Percentiles rank a stretch among this genome's conserved stretches.
phyloP scores from a whole-genome alignment of 2,888 invertebrate species.

The Kuschelorhynchus macadamiae region DNA sequence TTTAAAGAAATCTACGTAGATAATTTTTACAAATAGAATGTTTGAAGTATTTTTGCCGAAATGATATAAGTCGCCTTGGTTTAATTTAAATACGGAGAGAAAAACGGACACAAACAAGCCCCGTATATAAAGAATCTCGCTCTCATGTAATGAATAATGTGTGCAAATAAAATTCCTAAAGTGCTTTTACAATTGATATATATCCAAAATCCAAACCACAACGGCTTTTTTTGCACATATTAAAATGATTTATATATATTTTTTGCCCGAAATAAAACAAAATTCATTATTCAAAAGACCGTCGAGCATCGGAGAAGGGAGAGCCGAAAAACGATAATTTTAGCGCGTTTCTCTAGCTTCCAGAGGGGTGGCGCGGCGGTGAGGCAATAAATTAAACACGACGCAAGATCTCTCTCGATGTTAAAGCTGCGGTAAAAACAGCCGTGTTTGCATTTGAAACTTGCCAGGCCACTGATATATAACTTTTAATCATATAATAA shows the following conservation, averaged over 20 bases:
- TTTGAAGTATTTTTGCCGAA: too few relatives aligned
- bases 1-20: too few relatives aligned
- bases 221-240: slow-evolving; percentile 47
- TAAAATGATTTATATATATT: slow-evolving; percentile 51
- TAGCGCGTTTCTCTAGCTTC: slow-evolving; percentile 31
- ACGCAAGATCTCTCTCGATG: slow-evolving; percentile 51
- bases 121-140: too few relatives aligned
- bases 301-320: slow-evolving; percentile 41
- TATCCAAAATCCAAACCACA: too few relatives aligned
- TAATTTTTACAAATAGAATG: too few relatives aligned
- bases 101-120: too few relatives aligned
- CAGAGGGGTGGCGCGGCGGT: slow-evolving; percentile 27
- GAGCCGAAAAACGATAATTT: slow-evolving; percentile 50
- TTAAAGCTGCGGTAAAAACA: slow-evolving; percentile 52
- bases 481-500: too few relatives aligned
- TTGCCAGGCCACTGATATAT: slow-evolving; percentile 28
- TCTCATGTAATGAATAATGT: too few relatives aligned
- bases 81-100: too few relatives aligned
- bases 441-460: slow-evolving; percentile 49
- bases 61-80: too few relatives aligned
- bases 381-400: slow-evolving; percentile 53
- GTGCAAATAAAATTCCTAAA: too few relatives aligned
- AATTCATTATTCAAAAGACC: slow-evolving; percentile 54
- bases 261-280: slow-evolving; percentile 54
- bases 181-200: too few relatives aligned